Evolutionary conservation across 2,113 vertebrate species (phyloP), one percentile per base, ranked within the genome.

Genomic region (Gasterosteus aculeatus): DNA sequence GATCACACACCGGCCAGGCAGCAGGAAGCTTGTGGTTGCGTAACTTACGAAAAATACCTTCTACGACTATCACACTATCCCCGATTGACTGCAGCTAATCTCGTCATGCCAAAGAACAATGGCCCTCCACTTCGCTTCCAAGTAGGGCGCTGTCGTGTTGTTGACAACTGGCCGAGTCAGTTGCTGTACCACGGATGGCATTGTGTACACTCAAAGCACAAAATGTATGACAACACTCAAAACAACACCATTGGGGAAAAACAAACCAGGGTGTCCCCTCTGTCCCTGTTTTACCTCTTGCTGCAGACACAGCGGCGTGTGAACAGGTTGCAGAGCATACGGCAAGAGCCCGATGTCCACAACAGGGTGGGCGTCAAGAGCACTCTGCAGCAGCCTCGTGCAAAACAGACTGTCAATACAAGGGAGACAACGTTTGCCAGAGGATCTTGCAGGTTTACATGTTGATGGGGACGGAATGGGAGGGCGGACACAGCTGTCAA

Each of bases 261-360:
- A 80, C 62, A 82, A 89, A 84, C 77, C 73, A 78, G 74, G 77
- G 51, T 77, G 57, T 59, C 79, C 79, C 47, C 79, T 58, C 11
- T 67, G 41, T 85, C 82, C 82, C 75, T 31, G 85, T 81, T 84
- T 85, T 72, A 77, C 81, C 58, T 80, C 63, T 41, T 80, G 73
- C 81, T 84, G 88, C 82, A 87, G 77, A 86, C 71, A 83, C 49
- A 73, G 58, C 16, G 10, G 82, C 80, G 85, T 87, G 79, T 90
- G 85, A 92, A 91, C 87, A 91, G 85, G 78, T 85, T 88, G 86
- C 67, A 77, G 66, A 85, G 82, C 88, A 87, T 82, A 89, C 5
- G 79, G 82, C 72, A 78, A 51, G 69, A 85, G 83, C 83, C 62
- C 77, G 39, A 73, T 76, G 84, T 81, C 76, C 80, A 85, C 86